A percentile compares a stretch with the other conserved stretches of the same genome.
These are phyloP conservation scores for Takifugu bimaculatus DNA, from an alignment of 2,113 vertebrate genomes.

Conservation along the genomic window DNA sequence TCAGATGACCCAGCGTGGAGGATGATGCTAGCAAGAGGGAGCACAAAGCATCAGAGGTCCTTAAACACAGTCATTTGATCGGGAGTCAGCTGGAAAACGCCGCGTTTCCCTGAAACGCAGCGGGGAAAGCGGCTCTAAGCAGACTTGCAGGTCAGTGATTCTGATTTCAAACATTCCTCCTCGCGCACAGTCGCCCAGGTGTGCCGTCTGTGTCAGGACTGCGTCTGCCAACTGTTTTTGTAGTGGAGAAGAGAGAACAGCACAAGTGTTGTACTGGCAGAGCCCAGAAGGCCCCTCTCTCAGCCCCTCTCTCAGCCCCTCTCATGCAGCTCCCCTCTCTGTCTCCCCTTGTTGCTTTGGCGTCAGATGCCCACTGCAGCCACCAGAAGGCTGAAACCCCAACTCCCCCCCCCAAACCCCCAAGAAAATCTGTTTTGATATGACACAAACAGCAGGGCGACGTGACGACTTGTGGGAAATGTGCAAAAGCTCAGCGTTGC, in stretches of 20 bases:
- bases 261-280: constrained; percentile 30
- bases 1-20: constrained; percentile 54
- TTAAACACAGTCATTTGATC: neutral
- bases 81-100: no score
- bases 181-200: constrained; percentile 3
- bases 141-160: constrained; percentile 14
- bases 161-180: constrained; percentile 4
- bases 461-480: constrained; percentile 46
- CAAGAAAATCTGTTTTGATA: constrained; percentile 47
- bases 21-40: constrained; percentile 48
- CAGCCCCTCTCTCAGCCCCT: neutral
- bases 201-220: constrained; percentile 23
- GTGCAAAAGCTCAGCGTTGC: constrained; percentile 36
- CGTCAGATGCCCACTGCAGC: constrained; percentile 67
- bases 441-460: constrained; percentile 55
- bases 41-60: constrained; percentile 7
- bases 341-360: constrained; percentile 36
- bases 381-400: constrained; percentile 44
- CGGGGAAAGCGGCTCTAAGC: neutral
- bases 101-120: neutral
- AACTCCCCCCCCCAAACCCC: no score
- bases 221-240: constrained; percentile 43
- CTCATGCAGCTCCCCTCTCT: constrained; percentile 3
- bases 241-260: constrained; percentile 50
- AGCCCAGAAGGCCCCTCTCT: constrained; percentile 2